Evolutionary conservation across 2,888 invertebrate species (phyloP).

Genomic region (Ypsolopha sequella): DNA sequence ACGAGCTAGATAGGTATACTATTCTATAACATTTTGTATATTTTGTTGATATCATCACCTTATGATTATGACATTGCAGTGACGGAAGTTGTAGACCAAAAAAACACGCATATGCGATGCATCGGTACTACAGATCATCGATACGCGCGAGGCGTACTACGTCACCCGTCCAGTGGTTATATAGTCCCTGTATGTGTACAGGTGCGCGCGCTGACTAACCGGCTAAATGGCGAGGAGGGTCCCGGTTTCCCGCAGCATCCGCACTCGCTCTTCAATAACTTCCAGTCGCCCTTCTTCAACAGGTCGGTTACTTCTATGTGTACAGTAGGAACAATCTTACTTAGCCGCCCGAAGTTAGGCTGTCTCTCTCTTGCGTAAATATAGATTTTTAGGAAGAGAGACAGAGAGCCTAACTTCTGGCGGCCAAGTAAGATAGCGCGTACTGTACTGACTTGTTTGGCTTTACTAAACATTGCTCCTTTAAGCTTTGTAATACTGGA

Average conservation of each 20-base stretch:
- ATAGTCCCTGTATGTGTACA: slow-evolving; percentile 22
- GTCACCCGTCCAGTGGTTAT: no score
- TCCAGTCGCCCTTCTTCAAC: slow-evolving; percentile 66
- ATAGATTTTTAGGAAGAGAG: no score
- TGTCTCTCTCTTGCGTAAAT: neutral
- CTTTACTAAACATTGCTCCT: neutral
- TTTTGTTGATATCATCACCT: no score
- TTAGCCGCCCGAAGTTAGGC: neutral
- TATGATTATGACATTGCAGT: no score
- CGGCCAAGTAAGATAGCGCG: neutral
- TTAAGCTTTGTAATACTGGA: no score
- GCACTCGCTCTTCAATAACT: slow-evolving; percentile 63
- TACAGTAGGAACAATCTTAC: neutral
- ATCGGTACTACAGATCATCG: no score
- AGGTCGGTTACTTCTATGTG: slow-evolving; percentile 27
- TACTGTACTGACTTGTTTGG: neutral
- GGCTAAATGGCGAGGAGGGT: slow-evolving; percentile 86
- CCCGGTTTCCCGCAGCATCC: slow-evolving; percentile 59
- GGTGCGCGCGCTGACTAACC: slow-evolving; percentile 87
- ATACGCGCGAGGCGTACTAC: no score
- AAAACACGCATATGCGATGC: no score
- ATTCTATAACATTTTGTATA: no score
- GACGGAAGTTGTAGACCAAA: no score
- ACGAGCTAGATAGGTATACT: no score
- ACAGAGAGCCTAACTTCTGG: no score